Base-by-base conservation (phyloP, 2,797 vertebrate genomes). In the Varecia variegata region DNA sequence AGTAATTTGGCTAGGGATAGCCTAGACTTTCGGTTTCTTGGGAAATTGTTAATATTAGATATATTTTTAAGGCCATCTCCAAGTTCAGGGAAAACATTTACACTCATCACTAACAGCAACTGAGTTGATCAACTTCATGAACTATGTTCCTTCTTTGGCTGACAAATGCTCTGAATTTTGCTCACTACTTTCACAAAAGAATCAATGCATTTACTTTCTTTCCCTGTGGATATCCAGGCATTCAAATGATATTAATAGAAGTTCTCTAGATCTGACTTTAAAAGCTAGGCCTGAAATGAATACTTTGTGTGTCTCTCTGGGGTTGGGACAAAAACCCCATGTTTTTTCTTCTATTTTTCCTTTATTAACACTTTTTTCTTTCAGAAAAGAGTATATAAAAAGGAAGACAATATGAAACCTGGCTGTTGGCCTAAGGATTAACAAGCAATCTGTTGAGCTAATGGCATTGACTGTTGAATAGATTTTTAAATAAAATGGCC, bases 401-500 rank as follows among this genome's bases (percentile, higher is more conserved):
- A 60, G 25, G 23, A 96, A 80, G 88, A 65, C 3, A 86, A 96
- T 90, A 56, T 82, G 18, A 91, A 95, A 92, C 45, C 74, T 83
- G 40, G 43, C 13, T 52, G 5, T 90, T 97, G 43, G 50, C 71
- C 3, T 12, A 71, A 97, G 95, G 84, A 83, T 90, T 43, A 93
- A 68, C 4, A 80, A 65, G 0, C 5, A 89, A 7, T 93, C 74
- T 88, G 25, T 87, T 93, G 90, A 93, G 27, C n/a, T 96, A 93
- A 95, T 94, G 50, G 2, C 79, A 74, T 82, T 45, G 23, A 93
- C 70, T 92, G 13, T 54, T 81, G 60, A 92, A 83, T 56, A 92
- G 50, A 80, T 93, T 94, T 94, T 73, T 47, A 94, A 92, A 77
- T 83, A 81, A 81, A 97, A 90, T 47, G 10, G 18, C 67, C 74